Evolutionary conservation across 1,140 invertebrate species (phyloP), one percentile per base, ranked within the genome.

Genomic region (Coptotermes formosanus): DNA sequence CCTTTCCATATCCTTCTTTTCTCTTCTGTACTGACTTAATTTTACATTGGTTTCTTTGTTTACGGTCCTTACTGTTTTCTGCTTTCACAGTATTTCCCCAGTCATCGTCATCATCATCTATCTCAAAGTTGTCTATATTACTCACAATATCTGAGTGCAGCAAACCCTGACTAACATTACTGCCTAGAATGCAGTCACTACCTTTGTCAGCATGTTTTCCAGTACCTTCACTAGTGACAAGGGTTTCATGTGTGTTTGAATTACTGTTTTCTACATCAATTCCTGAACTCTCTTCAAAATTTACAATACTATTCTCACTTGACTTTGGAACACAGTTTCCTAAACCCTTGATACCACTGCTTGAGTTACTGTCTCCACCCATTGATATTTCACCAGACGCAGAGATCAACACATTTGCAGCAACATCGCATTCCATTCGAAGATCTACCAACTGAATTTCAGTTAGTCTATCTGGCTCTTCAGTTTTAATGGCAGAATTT

Each of bases 371-470:
- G 6, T 75, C 64, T 30, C 64, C 64, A 30, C 64, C n/a, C 25
- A 75, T 8, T 11, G 64, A 75, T 55, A 55, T 55, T 30, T 75
- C 64, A 75, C n/a, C n/a, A 75, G 3, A 75, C 25, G 64, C 30
- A 12, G 64, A 75, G n/a, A 75, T 75, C 25, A 75, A 14, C 25
- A 75, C 64, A 86, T 45, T 86, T 75, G 55, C 44, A 52, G 86
- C 88, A 89, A 86, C 86, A 87, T 19, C 44, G 25, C 82, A 69
- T 86, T 52, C 84, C 83, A 83, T 52, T 86, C 44, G 3, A 75
- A 84, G 12, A 43, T 81, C 21, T 81, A 84, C 86, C 84, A 84
- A 82, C 85, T 83, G 55, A 38, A 85, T 83, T n/a, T 75, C n/a
- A 25, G 25, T 8, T 2, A 14, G n/a, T 11, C n/a, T 14, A 30